Conservation (phyloP, 2,797 vertebrate species). For the Dipus sagitta region DNA sequence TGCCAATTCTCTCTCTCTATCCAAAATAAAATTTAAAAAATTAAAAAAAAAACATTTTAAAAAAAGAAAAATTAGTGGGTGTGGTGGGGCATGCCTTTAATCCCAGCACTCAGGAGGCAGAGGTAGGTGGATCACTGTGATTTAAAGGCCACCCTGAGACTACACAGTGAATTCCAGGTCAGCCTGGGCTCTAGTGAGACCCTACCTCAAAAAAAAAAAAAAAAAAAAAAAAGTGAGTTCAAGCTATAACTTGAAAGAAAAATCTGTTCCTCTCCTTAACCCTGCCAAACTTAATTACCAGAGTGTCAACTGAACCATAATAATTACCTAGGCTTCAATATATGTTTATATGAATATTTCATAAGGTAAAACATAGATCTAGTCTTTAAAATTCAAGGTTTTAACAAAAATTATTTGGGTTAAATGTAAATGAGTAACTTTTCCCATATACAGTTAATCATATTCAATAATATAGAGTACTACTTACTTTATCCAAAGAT, state of each 20-base stretch:
- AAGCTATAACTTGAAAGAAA: conserved; percentile 24
- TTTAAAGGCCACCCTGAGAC: no score
- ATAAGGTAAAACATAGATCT: conserved; percentile 52
- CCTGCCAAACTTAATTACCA: conserved; percentile 35
- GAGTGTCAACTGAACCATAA: conserved; percentile 52
- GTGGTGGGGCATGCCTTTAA: no score
- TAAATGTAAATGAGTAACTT: conserved; percentile 51
- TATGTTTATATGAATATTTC: conserved; percentile 38
- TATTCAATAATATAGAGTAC: neutral
- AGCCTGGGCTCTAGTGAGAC: no score
- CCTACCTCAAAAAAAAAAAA: no score
- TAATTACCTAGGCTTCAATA: conserved; percentile 25
- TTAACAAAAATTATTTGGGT: conserved; percentile 46
- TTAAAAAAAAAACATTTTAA: no score
- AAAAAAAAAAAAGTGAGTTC: no score
- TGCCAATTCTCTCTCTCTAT: no score
- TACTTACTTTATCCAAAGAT: conserved; percentile 34
- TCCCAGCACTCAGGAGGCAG: no score
- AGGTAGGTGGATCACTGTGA: no score
- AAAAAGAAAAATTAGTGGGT: no score
- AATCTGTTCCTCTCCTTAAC: conserved; percentile 32
- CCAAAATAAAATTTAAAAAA: no score
- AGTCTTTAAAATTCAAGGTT: conserved; percentile 55
- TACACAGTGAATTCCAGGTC: no score
- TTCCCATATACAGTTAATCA: conserved; percentile 15